Percentiles rank a stretch among this genome's conserved stretches.
phyloP scores from a whole-genome alignment of 1,140 invertebrate genomes.

The Thalassaphorura encarpata region DNA sequence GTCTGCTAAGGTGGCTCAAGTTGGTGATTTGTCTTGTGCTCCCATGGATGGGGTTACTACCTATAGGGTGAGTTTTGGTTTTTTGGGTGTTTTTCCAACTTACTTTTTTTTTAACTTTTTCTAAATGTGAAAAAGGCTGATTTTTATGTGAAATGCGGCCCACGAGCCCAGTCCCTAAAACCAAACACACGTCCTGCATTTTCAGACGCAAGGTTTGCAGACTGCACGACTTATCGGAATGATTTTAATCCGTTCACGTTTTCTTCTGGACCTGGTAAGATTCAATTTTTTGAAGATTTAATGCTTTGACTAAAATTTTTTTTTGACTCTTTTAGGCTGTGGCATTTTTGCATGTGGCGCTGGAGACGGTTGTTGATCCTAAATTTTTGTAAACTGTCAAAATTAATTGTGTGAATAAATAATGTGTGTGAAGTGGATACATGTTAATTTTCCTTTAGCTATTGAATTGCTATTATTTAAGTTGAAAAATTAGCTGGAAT shows the following conservation, averaged over 20 bases:
- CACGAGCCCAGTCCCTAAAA: slow-evolving; percentile 1
- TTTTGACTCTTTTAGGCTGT: no score
- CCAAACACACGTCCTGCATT: slow-evolving; percentile 6
- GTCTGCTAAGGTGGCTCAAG: slow-evolving; percentile 1
- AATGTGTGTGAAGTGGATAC: no score
- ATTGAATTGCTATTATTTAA: no score
- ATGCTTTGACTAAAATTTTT: no score
- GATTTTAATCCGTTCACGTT: slow-evolving; percentile 22
- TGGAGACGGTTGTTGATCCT: no score
- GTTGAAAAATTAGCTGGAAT: no score
- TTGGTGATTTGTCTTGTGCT: slow-evolving; percentile 10
- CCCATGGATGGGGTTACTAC: slow-evolving; percentile 24
- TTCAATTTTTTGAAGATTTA: no score
- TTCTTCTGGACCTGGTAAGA: no score
- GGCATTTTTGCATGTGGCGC: no score
- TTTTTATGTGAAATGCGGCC: slow-evolving; percentile 3
- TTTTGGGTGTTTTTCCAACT: neutral
- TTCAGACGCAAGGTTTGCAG: slow-evolving; percentile 16
- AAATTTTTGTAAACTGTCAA: no score
- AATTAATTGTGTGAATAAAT: no score
- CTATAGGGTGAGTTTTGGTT: slow-evolving; percentile 14
- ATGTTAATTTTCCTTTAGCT: no score
- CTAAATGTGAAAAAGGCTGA: neutral
- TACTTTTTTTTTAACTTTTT: slow-evolving; percentile 1
- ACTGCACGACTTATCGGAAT: slow-evolving; percentile 14